These are phyloP conservation scores for Neoscelio sp. DNA, from an alignment of 2,888 invertebrate genomes.

Conservation along the genomic window DNA sequence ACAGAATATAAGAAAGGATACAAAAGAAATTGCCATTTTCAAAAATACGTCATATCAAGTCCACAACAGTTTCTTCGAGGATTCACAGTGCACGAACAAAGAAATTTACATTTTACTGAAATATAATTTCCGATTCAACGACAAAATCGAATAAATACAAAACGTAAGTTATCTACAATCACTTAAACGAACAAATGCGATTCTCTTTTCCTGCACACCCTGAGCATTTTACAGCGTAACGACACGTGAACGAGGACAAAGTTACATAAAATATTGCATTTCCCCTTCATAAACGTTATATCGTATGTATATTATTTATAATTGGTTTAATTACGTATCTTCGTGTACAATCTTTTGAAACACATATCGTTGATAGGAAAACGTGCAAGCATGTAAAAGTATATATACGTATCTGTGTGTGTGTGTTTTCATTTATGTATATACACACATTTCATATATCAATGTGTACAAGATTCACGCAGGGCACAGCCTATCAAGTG, in stretches of 20 bases:
- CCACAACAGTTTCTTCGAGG: neutral
- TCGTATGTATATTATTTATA: constrained; percentile 1
- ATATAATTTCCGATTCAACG: neutral
- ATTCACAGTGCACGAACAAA: neutral
- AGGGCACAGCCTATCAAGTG: constrained; percentile 75
- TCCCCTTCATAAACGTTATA: neutral
- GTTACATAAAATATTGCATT: constrained; percentile 10
- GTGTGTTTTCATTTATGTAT: constrained; percentile 35
- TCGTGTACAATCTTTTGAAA: constrained; percentile 28
- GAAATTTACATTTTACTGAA: neutral
- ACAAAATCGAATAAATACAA: neutral
- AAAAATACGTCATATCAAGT: constrained; percentile 75
- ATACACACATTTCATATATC: constrained; percentile 26
- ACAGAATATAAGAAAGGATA: too few species aligned
- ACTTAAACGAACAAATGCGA: constrained; percentile 5
- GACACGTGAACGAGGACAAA: neutral
- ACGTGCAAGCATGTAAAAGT: constrained; percentile 38
- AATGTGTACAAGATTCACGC: constrained; percentile 51
- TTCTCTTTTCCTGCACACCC: neutral
- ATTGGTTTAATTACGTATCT: constrained; percentile 14
- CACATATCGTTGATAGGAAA: constrained; percentile 30
- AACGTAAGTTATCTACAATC: constrained; percentile 4
- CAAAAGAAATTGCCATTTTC: too few species aligned
- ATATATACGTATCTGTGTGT: constrained; percentile 13
- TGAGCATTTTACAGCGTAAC: neutral